Evolutionary conservation across 2,888 invertebrate genomes (phyloP).

Genomic region (Cyaniris semiargus): DNA sequence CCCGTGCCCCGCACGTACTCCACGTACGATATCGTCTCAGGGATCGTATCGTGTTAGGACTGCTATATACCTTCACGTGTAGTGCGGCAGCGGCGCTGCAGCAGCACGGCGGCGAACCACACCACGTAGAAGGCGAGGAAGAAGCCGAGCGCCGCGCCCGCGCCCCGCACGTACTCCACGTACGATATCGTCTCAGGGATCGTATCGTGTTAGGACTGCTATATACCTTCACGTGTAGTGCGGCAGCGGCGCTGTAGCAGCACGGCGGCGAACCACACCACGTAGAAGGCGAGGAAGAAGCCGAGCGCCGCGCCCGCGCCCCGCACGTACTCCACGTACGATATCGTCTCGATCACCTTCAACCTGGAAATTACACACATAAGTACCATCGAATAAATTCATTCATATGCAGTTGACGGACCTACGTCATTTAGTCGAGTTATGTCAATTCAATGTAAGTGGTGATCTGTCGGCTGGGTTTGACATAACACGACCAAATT

Average conservation of each 20-base stretch:
- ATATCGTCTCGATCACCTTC: constrained; percentile 69
- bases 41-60: too few relatives aligned
- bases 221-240: too few relatives aligned
- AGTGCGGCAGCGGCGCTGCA: constrained; percentile 45
- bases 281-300: constrained; percentile 67
- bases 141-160: constrained; percentile 59
- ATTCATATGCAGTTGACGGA: too few relatives aligned
- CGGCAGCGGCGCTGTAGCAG: constrained; percentile 49
- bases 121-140: constrained; percentile 67
- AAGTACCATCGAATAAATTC: too few relatives aligned
- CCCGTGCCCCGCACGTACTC: constrained; percentile 69
- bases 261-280: constrained; percentile 57
- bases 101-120: constrained; percentile 55
- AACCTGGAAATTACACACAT: constrained; percentile 51
- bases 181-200: constrained; percentile 67
- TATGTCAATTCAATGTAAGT: too few relatives aligned
- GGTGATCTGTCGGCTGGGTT: too few relatives aligned
- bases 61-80: too few relatives aligned
- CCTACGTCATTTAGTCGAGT: too few relatives aligned
- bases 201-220: too few relatives aligned
- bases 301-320: constrained; percentile 61
- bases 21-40: constrained; percentile 67
- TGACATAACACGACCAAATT: too few relatives aligned
- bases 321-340: constrained; percentile 68
- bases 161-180: constrained; percentile 67